phyloP scores from a whole-genome alignment of 2,797 vertebrate genomes.

The Gymnoscopelus braueri region DNA sequence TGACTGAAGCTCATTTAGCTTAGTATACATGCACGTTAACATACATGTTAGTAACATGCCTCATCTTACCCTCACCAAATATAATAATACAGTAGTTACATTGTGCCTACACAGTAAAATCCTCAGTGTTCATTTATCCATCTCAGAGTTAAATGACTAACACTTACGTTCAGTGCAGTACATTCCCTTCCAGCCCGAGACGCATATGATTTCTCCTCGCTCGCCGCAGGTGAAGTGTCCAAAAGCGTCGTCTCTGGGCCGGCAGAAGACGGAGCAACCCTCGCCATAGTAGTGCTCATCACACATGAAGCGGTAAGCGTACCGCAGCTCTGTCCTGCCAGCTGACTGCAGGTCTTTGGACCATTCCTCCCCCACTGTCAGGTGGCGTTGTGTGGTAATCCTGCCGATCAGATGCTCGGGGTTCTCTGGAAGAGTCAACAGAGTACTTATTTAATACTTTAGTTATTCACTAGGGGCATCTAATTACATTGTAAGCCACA shows the following conservation, averaged over 20 bases:
- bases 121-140: not conserved
- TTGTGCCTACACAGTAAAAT: too few relatives aligned
- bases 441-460: not conserved
- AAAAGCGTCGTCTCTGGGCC: constrained; percentile 93
- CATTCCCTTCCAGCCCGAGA: constrained; percentile 95
- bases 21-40: too few relatives aligned
- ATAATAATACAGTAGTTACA: too few relatives aligned
- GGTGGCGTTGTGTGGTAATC: constrained; percentile 92
- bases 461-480: not conserved
- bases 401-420: constrained; percentile 93
- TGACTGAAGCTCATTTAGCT: too few relatives aligned
- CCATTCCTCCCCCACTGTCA: constrained; percentile 96
- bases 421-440: constrained; percentile 83
- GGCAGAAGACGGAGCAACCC: constrained; percentile 96
- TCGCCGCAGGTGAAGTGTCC: constrained; percentile 98
- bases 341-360: constrained; percentile 92
- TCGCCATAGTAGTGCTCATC: constrained; percentile 98
- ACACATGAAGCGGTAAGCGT: constrained; percentile 94
- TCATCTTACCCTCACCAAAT: too few relatives aligned
- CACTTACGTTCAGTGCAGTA: constrained; percentile 97
- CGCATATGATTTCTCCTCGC: constrained; percentile 94
- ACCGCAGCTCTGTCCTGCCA: constrained; percentile 91
- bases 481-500: not conserved
- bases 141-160: not conserved
- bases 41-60: too few relatives aligned